A percentile compares a stretch with the other conserved stretches of the same genome.
Conservation (phyloP, 2,113 vertebrate species). For the Danionella cerebrum region DNA sequence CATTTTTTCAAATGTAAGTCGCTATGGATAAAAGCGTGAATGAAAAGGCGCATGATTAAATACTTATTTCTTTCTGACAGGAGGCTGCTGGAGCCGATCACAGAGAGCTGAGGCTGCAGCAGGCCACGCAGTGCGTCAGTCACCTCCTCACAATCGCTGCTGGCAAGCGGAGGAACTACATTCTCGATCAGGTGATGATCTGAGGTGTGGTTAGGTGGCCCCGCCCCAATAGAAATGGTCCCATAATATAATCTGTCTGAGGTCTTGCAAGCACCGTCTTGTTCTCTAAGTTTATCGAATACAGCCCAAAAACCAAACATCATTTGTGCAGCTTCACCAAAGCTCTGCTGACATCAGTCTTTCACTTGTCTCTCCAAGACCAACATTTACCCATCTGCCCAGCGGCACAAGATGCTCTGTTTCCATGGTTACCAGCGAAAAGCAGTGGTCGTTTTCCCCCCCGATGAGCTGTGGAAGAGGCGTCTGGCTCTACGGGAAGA, state of each 20-base stretch:
- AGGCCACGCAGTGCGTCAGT: constrained; percentile 80
- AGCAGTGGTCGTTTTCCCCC: constrained; percentile 74
- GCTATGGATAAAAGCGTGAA: too few species aligned
- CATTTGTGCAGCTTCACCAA: background rate
- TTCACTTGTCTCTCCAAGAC: constrained; percentile 54
- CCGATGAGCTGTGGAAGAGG: constrained; percentile 72
- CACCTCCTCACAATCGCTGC: constrained; percentile 76
- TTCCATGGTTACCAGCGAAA: constrained; percentile 70
- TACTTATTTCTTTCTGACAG: constrained; percentile 30
- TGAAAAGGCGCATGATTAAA: too few species aligned
- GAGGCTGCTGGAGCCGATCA: constrained; percentile 43
- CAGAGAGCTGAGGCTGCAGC: constrained; percentile 66
- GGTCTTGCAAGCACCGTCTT: too few species aligned
- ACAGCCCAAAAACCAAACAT: too few species aligned
- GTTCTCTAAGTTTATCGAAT: too few species aligned
- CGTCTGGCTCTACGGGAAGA: constrained; percentile 62
- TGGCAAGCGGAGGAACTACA: constrained; percentile 74
- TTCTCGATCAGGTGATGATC: constrained; percentile 80
- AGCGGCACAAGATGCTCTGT: constrained; percentile 72
- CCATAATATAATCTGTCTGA: too few species aligned
- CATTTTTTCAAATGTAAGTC: too few species aligned
- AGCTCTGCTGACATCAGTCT: background rate
- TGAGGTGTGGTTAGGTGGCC: too few species aligned
- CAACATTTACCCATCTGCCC: constrained; percentile 80
- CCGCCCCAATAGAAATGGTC: too few species aligned